Percentiles rank a stretch among this genome's conserved stretches.
Conservation (phyloP, 2,797 vertebrate species). For the Streptopelia turtur region DNA sequence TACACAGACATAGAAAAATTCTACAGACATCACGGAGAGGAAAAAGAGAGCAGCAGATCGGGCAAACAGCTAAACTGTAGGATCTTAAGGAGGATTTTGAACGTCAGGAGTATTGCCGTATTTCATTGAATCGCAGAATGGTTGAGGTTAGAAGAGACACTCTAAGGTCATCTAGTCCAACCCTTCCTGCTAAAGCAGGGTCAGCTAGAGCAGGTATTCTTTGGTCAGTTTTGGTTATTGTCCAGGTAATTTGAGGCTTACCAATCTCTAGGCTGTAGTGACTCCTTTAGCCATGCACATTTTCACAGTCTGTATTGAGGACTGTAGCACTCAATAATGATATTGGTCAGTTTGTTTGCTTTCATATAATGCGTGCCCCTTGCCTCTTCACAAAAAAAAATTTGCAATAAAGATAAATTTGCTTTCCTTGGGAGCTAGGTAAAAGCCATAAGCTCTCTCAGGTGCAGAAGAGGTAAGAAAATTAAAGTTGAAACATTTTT, state of each 20-base stretch:
- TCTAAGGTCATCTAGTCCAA: background rate
- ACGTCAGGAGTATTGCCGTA: accelerated
- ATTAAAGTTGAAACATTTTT: background rate
- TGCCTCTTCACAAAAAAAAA: background rate
- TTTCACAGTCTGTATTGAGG: background rate
- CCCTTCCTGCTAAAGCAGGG: accelerated
- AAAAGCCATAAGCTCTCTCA: background rate
- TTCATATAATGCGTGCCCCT: background rate
- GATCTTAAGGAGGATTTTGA: background rate
- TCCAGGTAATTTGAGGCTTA: background rate
- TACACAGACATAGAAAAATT: background rate
- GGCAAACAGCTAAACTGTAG: background rate
- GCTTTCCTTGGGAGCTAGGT: background rate
- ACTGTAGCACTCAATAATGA: background rate
- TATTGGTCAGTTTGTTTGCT: background rate
- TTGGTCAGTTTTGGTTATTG: background rate
- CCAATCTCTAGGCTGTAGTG: background rate
- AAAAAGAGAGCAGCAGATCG: background rate
- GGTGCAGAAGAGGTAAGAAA: background rate
- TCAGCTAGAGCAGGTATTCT: background rate
- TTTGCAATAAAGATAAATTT: background rate
- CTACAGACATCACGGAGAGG: background rate
- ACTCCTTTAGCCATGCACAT: background rate
- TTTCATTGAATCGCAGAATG: background rate
- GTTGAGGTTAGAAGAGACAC: background rate